Conservation (phyloP, 2,797 vertebrate genomes). For the Morelia viridis region DNA sequence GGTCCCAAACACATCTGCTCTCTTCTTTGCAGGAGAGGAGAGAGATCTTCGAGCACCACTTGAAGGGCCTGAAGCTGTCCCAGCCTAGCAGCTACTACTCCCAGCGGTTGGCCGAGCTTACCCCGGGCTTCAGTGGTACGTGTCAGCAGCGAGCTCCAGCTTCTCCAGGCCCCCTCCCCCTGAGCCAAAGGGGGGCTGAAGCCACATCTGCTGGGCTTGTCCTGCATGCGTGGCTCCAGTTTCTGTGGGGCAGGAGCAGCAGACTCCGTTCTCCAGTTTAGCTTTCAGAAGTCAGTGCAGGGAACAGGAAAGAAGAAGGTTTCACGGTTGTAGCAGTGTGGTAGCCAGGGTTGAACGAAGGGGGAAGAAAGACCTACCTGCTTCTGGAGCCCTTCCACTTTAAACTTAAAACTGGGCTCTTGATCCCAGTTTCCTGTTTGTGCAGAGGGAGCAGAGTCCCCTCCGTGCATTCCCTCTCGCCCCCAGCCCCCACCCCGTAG, state of each 20-base stretch:
- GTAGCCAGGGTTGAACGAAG: slow-evolving; percentile 3
- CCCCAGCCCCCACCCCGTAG: slow-evolving; percentile 41
- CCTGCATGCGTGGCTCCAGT: slow-evolving; percentile 7
- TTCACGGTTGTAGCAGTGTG: slow-evolving; percentile 4
- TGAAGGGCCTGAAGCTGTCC: slow-evolving; percentile 92
- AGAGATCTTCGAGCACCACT: slow-evolving; percentile 96
- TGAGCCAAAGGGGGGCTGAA: not conserved
- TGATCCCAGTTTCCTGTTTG: slow-evolving; percentile 60
- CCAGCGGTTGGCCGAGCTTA: slow-evolving; percentile 90
- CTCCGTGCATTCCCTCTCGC: slow-evolving; percentile 51
- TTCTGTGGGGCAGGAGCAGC: not conserved
- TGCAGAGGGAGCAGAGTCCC: slow-evolving; percentile 52
- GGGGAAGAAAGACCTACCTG: not conserved
- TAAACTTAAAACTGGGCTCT: slow-evolving; percentile 37
- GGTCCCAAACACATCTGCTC: not conserved
- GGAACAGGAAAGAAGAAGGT: not conserved
- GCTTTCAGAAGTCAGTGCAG: not conserved
- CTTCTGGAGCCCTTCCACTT: slow-evolving; percentile 30
- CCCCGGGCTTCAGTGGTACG: slow-evolving; percentile 94
- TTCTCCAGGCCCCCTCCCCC: not conserved
- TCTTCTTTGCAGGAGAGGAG: slow-evolving; percentile 83
- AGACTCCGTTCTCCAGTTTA: not conserved
- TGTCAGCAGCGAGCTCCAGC: fast-evolving
- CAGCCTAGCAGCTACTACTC: slow-evolving; percentile 89
- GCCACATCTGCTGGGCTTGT: not conserved